Evolutionary conservation across 2,797 vertebrate species (phyloP), one percentile per base, ranked within the genome.

Genomic region (Crenichthys baileyi): DNA sequence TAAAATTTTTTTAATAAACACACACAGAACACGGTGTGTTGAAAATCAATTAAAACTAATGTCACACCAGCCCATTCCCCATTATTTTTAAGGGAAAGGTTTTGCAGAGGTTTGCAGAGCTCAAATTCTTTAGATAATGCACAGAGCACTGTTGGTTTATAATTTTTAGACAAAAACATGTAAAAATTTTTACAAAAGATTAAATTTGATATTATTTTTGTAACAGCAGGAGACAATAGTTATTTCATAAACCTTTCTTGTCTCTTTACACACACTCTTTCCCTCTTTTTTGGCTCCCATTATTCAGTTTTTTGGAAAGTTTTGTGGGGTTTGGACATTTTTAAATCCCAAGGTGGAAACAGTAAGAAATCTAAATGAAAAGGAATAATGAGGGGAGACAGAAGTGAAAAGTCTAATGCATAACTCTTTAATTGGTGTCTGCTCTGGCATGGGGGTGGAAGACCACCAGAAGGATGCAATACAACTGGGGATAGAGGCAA

Each of bases 391-490:
- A 92, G 90, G 89, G 90, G 89, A 88, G 84, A 58, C 82, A 92
- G 89, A 94, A 90, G 92, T 85, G 83, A 90, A 88, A 93, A 91
- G 91, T 93, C 90, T 73, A 89, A 94, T 92, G 91, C 89, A 91
- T 79, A 93, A 89, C 94, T 92, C 93, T 90, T 91, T 96, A 95
- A 96, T 95, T 96, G 94, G 94, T 92, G 92, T 92, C 93, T 93
- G 93, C 91, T 93, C 91, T 93, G 94, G 94, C 90, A 92, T 94
- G 89, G 87, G 91, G 92, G 91, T 94, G 90, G 91, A 90, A 91
- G 94, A 91, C 91, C 92, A 95, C 94, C 95, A 96, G 92, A 95
- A 95, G 94, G 95, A 95, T 88, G 68, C 88, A 91, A 90, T 88
- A 92, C 93, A 93, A 95, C 93, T 94, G 93, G 94, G 93, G 93